Evolutionary conservation across 2,888 invertebrate genomes (phyloP).

Genomic region (Amiota communis): DNA sequence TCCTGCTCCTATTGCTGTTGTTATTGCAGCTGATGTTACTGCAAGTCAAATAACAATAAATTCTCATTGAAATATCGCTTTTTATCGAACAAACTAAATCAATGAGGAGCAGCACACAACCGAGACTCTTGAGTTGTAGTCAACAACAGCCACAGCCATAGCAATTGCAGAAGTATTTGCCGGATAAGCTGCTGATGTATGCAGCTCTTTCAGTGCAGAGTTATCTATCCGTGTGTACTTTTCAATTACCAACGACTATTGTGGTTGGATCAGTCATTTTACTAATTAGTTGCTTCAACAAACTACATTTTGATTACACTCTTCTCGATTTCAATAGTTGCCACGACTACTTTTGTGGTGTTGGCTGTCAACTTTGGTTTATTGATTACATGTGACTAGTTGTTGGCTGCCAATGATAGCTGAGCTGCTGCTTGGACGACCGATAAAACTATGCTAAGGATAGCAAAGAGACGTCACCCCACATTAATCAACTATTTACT

Average conservation of each 20-base stretch:
- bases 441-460: too few species aligned
- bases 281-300: conserved; percentile 28
- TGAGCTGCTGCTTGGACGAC: too few species aligned
- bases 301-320: background rate
- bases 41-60: conserved; percentile 54
- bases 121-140: background rate
- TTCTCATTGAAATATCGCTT: conserved; percentile 55
- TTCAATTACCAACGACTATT: conserved; percentile 16
- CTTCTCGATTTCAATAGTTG: conserved; percentile 20
- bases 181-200: too few species aligned
- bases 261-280: conserved; percentile 20
- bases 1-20: too few species aligned
- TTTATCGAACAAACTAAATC: conserved; percentile 31
- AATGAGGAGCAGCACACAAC: conserved; percentile 42
- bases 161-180: too few species aligned
- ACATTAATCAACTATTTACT: conserved; percentile 53
- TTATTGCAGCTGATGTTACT: conserved; percentile 28
- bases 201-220: too few species aligned
- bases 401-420: too few species aligned
- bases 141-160: background rate
- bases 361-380: too few species aligned
- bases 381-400: too few species aligned
- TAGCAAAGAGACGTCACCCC: conserved; percentile 21
- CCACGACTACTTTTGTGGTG: background rate
- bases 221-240: background rate